Evolutionary conservation across 1,140 invertebrate species (phyloP).

Genomic region (Calycopis cecrops): DNA sequence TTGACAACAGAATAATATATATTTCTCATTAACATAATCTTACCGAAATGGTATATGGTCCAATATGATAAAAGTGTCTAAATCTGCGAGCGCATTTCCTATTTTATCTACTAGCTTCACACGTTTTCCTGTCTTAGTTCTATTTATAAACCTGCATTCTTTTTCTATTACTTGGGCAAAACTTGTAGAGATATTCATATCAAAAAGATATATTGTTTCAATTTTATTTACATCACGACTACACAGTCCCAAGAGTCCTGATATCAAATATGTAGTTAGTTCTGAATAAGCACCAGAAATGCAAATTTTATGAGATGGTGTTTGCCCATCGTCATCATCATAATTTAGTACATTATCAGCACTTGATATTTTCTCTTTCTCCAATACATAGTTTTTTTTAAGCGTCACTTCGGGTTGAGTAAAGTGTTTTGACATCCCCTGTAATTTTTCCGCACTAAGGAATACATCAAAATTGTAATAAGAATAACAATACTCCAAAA

Average conservation of each 20-base stretch:
- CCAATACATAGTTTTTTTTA: slow-evolving; percentile 38
- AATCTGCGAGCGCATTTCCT: neutral
- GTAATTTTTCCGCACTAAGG: slow-evolving; percentile 55
- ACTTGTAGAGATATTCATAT: slow-evolving; percentile 34
- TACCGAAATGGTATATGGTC: slow-evolving; percentile 1
- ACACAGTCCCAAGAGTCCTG: slow-evolving; percentile 42
- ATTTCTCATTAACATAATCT: too few relatives aligned
- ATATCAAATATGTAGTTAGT: slow-evolving; percentile 50
- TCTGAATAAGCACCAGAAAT: slow-evolving; percentile 49
- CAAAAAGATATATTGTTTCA: slow-evolving; percentile 55
- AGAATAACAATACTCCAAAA: slow-evolving; percentile 75
- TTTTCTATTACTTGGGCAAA: slow-evolving; percentile 51
- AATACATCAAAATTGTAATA: slow-evolving; percentile 74
- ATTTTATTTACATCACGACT: slow-evolving; percentile 29
- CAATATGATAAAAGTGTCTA: neutral
- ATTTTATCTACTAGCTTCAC: slow-evolving; percentile 26
- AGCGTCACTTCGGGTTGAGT: slow-evolving; percentile 31
- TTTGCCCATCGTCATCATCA: slow-evolving; percentile 34
- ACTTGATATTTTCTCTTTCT: slow-evolving; percentile 19
- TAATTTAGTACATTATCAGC: slow-evolving; percentile 15
- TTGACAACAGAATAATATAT: too few relatives aligned
- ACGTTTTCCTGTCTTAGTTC: slow-evolving; percentile 40
- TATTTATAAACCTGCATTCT: slow-evolving; percentile 49
- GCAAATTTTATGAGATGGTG: too few relatives aligned
- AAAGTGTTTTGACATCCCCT: slow-evolving; percentile 52